Conservation (phyloP, 2,113 vertebrate genomes). For the Mohoua ochrocephala region DNA sequence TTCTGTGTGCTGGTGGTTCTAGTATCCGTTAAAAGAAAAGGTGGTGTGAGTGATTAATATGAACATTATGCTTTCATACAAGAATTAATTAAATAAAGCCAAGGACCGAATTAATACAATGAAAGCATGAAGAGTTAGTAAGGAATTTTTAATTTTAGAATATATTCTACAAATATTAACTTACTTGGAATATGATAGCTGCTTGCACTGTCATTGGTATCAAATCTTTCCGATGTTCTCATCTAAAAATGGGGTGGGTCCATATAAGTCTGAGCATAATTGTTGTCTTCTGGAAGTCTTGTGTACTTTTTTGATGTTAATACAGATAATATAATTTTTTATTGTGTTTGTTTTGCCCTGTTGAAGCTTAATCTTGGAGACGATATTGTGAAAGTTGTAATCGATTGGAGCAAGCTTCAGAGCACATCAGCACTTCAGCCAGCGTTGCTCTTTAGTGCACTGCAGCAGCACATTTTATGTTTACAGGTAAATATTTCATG, state of each 20-base stretch:
- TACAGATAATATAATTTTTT: slow-evolving; percentile 46
- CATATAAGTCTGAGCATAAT: neutral
- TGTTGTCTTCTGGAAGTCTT: slow-evolving; percentile 6
- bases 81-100: neutral
- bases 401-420: slow-evolving; percentile 77
- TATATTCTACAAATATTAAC: neutral
- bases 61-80: neutral
- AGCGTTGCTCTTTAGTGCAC: slow-evolving; percentile 72
- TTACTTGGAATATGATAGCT: neutral
- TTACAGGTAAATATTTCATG: slow-evolving; percentile 85
- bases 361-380: slow-evolving; percentile 85
- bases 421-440: slow-evolving; percentile 73
- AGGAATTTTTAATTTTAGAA: neutral
- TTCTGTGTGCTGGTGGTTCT: neutral
- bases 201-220: neutral
- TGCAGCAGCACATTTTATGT: slow-evolving; percentile 85
- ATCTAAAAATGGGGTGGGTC: neutral
- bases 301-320: slow-evolving; percentile 4
- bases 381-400: slow-evolving; percentile 82
- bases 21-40: neutral
- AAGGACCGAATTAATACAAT: neutral
- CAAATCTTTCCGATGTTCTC: neutral
- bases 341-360: slow-evolving; percentile 63
- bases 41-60: neutral
- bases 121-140: neutral